Evolutionary conservation across 2,888 invertebrate genomes (phyloP), one percentile per base, ranked within the genome.

Genomic region (Athalia cordata): DNA sequence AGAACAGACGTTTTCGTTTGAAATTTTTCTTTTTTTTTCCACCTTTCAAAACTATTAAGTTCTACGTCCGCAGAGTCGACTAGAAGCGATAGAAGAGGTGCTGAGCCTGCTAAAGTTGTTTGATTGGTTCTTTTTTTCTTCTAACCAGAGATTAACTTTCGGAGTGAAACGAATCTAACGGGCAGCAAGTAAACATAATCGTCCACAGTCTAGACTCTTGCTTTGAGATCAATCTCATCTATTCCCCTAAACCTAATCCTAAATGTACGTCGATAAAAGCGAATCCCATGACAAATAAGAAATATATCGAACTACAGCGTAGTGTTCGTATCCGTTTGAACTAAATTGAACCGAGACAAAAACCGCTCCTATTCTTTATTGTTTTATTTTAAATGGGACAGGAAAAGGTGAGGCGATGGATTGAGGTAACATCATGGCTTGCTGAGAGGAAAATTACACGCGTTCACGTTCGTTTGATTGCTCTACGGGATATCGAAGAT

Each of bases 371-470:
- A 13, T 13, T 67, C 55, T 68, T 52, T 52, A 52, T 68, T 5
- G 4, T 13, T 7, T 49, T n/a, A 49, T n/a, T 5, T 13, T 49
- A 45, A 13, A 68, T 7, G 9, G 72, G 5, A 6, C 49, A 65
- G n/a, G 65, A 65, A 59, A 72, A 57, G n/a, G n/a, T 43, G 45
- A 68, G 43, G 55, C 70, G 55, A 11, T 9, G 29, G 29, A 29
- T 29, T 29, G 29, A 29, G 29, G 29, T 29, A 29, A 29, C 29
- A 29, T 29, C 29, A 2, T 29, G 59, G 15, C 72, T 72, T 59
- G 68, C 68, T 68, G 55, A 52, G 52, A 55, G 43, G 68, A 55
- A 68, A 68, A 55, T 68, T 55, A 68, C 68, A 43, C 68, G 52
- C 11, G n/a, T 29, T 29, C 29, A 29, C 29, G 29, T 43, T 43